Conservation (phyloP, 2,888 invertebrate species). For the Hydraecia micacea region DNA sequence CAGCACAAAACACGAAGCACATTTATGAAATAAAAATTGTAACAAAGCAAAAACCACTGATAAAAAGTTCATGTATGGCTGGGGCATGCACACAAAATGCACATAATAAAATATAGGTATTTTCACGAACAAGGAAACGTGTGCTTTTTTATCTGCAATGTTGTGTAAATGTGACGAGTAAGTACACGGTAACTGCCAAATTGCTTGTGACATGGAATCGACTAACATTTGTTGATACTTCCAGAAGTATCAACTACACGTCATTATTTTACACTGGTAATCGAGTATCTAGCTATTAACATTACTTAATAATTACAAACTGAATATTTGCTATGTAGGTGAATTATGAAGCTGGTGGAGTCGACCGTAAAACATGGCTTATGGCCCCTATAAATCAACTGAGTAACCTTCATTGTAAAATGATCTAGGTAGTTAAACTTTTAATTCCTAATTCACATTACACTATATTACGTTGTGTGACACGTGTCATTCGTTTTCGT, state of each 20-base stretch:
- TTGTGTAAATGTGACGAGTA: slow-evolving; percentile 36
- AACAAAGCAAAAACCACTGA: slow-evolving; percentile 27
- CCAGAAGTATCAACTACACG: background rate
- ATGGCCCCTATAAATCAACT: background rate
- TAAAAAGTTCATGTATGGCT: slow-evolving; percentile 34
- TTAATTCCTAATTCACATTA: background rate
- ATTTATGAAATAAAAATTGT: slow-evolving; percentile 14
- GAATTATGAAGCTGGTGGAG: background rate
- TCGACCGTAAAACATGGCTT: background rate
- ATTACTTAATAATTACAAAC: slow-evolving; percentile 7
- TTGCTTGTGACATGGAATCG: slow-evolving; percentile 13
- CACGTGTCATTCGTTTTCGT: too few relatives aligned
- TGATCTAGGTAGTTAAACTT: too few relatives aligned
- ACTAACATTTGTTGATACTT: background rate
- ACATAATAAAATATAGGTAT: slow-evolving; percentile 51
- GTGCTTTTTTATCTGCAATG: slow-evolving; percentile 51
- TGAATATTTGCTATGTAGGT: background rate
- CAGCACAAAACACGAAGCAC: background rate
- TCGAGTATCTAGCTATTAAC: background rate
- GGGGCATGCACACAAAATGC: slow-evolving; percentile 55
- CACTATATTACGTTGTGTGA: background rate
- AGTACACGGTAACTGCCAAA: slow-evolving; percentile 20
- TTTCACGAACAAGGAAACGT: slow-evolving; percentile 58
- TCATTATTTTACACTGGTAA: slow-evolving; percentile 1
- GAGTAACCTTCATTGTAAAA: background rate